Percentiles rank a stretch among this genome's conserved stretches.
Conservation (phyloP, 2,797 vertebrate genomes). For the Echiichthys vipera region DNA sequence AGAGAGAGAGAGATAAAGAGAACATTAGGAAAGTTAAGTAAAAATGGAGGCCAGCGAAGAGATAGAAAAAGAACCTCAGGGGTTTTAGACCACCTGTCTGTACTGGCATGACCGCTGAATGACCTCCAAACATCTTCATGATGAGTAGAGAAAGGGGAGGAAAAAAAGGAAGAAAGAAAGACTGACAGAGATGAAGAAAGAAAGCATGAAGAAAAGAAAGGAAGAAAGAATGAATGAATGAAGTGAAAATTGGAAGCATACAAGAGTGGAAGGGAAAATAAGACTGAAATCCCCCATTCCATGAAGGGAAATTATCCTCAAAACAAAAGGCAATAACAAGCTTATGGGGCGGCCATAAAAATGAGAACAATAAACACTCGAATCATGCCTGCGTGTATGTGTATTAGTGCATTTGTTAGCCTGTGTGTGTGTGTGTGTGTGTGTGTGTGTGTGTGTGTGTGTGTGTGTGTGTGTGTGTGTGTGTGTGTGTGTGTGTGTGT, state of each 20-base stretch:
- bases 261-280: conserved; percentile 63
- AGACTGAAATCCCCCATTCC: conserved; percentile 76
- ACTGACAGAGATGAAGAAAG: conserved; percentile 3
- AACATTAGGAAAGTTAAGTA: conserved; percentile 32
- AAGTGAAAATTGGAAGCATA: conserved; percentile 46
- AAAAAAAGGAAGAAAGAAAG: conserved; percentile 1
- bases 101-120: conserved; percentile 60
- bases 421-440: conserved; percentile 58
- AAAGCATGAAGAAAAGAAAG: background rate
- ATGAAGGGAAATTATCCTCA: conserved; percentile 82
- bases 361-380: conserved; percentile 82
- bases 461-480: conserved; percentile 48
- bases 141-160: conserved; percentile 18
- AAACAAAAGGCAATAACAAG: conserved; percentile 86
- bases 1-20: conserved; percentile 29
- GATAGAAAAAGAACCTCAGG: conserved; percentile 52
- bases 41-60: conserved; percentile 39
- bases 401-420: conserved; percentile 56
- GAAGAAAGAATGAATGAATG: conserved; percentile 6
- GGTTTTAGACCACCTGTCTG: conserved; percentile 72
- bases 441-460: conserved; percentile 20
- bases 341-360: conserved; percentile 82
- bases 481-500: conserved; percentile 33
- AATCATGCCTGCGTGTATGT: conserved; percentile 65
- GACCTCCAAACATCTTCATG: conserved; percentile 66